Evolutionary conservation across 2,888 invertebrate genomes (phyloP).

Genomic region (Diaphora mendica): DNA sequence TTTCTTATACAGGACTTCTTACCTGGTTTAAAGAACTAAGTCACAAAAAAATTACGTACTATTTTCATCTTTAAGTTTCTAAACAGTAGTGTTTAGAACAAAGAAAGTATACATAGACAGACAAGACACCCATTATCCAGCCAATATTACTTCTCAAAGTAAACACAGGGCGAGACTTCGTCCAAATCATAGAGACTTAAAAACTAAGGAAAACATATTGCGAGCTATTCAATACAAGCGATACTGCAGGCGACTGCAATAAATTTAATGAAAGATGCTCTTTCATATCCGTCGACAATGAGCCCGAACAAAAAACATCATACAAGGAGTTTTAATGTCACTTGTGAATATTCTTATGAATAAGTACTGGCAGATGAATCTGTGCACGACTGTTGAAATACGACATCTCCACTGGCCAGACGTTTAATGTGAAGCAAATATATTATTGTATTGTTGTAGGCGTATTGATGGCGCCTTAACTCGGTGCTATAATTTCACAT

Average conservation of each 20-base stretch:
- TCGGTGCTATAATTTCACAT: conserved; percentile 60
- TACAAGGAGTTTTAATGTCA: conserved; percentile 79
- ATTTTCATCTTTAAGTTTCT: conserved; percentile 35
- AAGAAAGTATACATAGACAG: conserved; percentile 37
- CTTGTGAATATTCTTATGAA: conserved; percentile 77
- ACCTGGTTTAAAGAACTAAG: conserved; percentile 52
- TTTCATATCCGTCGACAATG: conserved; percentile 77
- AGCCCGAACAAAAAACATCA: conserved; percentile 73
- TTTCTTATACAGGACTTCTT: conserved; percentile 76
- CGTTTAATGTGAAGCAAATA: conserved; percentile 70
- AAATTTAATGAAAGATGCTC: conserved; percentile 73
- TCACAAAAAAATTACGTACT: conserved; percentile 43
- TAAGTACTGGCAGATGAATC: conserved; percentile 79
- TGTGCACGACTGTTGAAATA: conserved; percentile 82
- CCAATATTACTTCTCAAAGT: conserved; percentile 57
- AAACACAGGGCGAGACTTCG: conserved; percentile 49
- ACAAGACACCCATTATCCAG: conserved; percentile 51
- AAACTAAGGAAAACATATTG: conserved; percentile 64
- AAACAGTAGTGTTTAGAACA: conserved; percentile 32
- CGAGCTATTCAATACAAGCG: conserved; percentile 64
- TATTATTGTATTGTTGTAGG: conserved; percentile 73
- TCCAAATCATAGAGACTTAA: conserved; percentile 49
- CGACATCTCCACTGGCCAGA: conserved; percentile 71
- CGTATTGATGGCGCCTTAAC: conserved; percentile 72
- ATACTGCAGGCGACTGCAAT: conserved; percentile 65